These are phyloP conservation scores for Catharus fuscescens DNA, from an alignment of 2,113 vertebrate species.

Conservation along the genomic window DNA sequence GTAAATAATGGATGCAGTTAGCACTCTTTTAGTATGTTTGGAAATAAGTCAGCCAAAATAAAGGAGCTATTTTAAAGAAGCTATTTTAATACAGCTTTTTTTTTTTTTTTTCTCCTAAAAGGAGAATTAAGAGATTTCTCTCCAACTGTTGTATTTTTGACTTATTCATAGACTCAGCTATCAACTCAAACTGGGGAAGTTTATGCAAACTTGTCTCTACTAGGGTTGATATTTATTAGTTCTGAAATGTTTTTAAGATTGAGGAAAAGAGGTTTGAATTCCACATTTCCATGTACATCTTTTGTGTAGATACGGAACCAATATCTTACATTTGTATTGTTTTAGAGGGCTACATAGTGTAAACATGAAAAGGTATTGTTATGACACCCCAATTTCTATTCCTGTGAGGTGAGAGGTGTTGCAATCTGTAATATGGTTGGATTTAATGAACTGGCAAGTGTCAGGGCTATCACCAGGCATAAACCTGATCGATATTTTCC, in stretches of 20 bases:
- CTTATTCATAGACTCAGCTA: background rate
- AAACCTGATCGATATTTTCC: background rate
- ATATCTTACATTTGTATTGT: accelerated
- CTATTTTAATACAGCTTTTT: background rate
- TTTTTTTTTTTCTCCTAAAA: background rate
- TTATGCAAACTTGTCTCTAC: background rate
- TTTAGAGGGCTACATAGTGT: background rate
- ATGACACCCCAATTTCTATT: background rate
- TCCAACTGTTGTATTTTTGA: background rate
- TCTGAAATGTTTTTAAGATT: background rate
- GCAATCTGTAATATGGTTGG: background rate
- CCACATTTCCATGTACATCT: accelerated
- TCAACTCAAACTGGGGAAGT: background rate
- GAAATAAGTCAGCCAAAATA: background rate
- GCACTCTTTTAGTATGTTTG: background rate
- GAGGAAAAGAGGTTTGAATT: background rate
- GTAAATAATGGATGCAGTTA: background rate
- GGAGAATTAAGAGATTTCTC: background rate
- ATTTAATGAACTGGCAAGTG: accelerated
- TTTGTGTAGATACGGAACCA: background rate
- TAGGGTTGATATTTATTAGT: background rate
- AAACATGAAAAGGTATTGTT: background rate
- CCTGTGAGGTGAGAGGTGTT: background rate
- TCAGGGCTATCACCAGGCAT: background rate
- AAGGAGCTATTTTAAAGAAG: background rate